Evolutionary conservation across 1,140 invertebrate species (phyloP).

Genomic region (Meteorus sp.): DNA sequence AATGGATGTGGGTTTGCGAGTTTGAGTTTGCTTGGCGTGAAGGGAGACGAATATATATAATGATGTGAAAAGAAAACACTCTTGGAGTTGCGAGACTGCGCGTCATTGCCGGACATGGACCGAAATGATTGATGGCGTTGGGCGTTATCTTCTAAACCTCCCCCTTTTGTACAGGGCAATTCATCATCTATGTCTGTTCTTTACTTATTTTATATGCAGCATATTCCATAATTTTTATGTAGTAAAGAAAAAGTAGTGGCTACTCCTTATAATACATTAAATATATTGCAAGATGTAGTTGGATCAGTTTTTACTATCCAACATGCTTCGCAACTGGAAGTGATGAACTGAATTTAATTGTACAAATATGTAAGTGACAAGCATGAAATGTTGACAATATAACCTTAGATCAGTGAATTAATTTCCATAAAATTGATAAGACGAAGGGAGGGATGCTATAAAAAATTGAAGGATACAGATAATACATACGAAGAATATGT

Average conservation of each 20-base stretch:
- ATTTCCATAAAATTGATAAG: too few relatives aligned
- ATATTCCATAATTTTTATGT: conserved; percentile 61
- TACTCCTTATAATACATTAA: too few relatives aligned
- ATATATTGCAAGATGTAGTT: conserved; percentile 14
- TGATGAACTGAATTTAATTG: neutral
- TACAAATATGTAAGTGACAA: too few relatives aligned
- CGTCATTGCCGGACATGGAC: conserved; percentile 52
- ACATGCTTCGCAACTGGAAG: neutral
- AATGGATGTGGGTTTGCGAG: neutral
- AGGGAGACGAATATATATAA: too few relatives aligned
- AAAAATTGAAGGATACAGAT: too few relatives aligned
- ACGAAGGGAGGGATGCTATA: too few relatives aligned
- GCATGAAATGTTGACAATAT: too few relatives aligned
- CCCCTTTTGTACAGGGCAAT: conserved; percentile 43
- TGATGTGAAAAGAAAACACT: conserved; percentile 27
- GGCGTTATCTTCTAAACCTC: conserved; percentile 53
- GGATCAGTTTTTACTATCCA: neutral
- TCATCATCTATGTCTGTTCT: conserved; percentile 59
- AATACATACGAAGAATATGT: too few relatives aligned
- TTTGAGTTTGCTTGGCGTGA: conserved; percentile 1
- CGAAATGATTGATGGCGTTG: conserved; percentile 57
- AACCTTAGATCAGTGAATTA: too few relatives aligned
- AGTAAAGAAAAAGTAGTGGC: conserved; percentile 45
- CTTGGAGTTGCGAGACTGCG: conserved; percentile 37
- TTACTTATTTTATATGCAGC: conserved; percentile 61